Evolutionary conservation across 2,888 invertebrate species (phyloP).

Genomic region (Balanococcus diminutus): DNA sequence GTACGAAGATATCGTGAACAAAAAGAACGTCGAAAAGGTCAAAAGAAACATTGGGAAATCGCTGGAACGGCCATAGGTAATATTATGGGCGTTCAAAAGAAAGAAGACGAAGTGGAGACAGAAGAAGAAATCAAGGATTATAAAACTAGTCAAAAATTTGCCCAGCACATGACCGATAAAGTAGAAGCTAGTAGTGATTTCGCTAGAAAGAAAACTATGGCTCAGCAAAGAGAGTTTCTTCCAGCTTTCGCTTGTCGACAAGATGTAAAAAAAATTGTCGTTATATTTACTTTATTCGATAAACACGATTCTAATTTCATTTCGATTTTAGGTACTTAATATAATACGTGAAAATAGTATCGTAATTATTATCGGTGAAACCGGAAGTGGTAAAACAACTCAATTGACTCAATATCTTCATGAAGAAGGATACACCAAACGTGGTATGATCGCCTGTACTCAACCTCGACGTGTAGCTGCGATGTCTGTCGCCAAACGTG

Average conservation of each 20-base stretch:
- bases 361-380: slow-evolving; percentile 93
- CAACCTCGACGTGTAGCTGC: slow-evolving; percentile 97
- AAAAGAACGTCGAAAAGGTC: slow-evolving; percentile 94
- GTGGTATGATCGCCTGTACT: slow-evolving; percentile 96
- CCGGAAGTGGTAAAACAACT: slow-evolving; percentile 97
- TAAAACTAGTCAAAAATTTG: slow-evolving; percentile 94
- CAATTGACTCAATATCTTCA: slow-evolving; percentile 96
- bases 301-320: background rate
- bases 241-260: slow-evolving; percentile 96
- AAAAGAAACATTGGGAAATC: slow-evolving; percentile 98
- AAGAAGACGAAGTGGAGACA: slow-evolving; percentile 71
- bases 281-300: background rate
- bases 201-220: slow-evolving; percentile 81
- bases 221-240: slow-evolving; percentile 86
- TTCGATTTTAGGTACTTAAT: slow-evolving; percentile 69
- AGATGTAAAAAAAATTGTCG: slow-evolving; percentile 65
- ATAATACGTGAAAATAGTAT: slow-evolving; percentile 92
- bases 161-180: slow-evolving; percentile 81
- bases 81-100: slow-evolving; percentile 89
- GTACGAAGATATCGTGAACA: slow-evolving; percentile 93
- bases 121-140: slow-evolving; percentile 80
- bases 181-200: slow-evolving; percentile 78
- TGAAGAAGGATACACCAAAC: slow-evolving; percentile 92
- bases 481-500: slow-evolving; percentile 99
- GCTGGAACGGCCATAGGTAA: slow-evolving; percentile 95